Base-by-base conservation (phyloP, 2,888 invertebrate species). In the Spilosoma lubricipeda region DNA sequence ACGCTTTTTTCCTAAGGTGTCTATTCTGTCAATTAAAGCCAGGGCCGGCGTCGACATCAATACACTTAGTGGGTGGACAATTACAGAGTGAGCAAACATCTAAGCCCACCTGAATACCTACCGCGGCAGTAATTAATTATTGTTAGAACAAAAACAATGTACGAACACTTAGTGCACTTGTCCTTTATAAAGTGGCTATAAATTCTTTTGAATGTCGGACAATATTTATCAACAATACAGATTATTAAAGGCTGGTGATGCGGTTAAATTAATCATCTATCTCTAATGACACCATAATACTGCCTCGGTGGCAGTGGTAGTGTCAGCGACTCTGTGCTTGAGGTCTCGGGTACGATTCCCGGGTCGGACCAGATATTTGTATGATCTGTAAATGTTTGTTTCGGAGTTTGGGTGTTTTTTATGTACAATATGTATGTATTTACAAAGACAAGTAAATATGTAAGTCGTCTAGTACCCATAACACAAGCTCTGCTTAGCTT, bases 91-190 rank as follows among this genome's bases (percentile, higher is more conserved):
- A 89, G 85, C 92, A 90, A 92, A 93, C 92, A 93, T 90, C 91
- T 89, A 89, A 88, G 92, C 94, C 94, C 94, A 94, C 94, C 90
- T 90, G 88, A 91, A 88, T 90, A 86, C 88, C 88, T 89, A 86
- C 87, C 83, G 78, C 83, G 85, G 82, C 84, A 75, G 87, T 92
- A 92, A 93, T 93, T 93, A 93, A 94, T 93, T 90, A 89, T 90
- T 86, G 89, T 85, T 87, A 85, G 81, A 85, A 87, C 92, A 92
- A 93, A 94, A 94, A 94, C 95, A 94, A 95, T 93, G 92, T 91
- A 90, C 90, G 87, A 91, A 91, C 91, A 89, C 90, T 89, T 84
- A 86, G 87, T 81, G 85, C 87, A 91, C 89, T 90, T 91, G 92
- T 92, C 92, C 88, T 92, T 93, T 90, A 81, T 82, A 81, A 75